Evolutionary conservation across 2,888 invertebrate genomes (phyloP), one percentile per base, ranked within the genome.

Genomic region (Nymphalis urticae): DNA sequence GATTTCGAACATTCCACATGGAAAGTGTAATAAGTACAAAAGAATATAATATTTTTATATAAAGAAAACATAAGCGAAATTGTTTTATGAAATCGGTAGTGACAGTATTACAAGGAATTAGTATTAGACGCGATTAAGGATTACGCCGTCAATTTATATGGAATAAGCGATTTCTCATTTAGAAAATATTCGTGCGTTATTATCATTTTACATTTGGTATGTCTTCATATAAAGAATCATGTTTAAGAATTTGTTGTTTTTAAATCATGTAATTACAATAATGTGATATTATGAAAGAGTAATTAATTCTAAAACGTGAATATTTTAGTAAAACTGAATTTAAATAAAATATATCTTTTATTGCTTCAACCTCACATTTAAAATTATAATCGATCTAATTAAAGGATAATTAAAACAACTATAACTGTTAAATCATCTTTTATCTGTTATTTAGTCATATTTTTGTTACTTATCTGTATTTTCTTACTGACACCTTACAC

Each of bases 31-130:
- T 87, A 82, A 92, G 92, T 92, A 92, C 91, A 92, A 92, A 92
- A 89, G 87, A 87, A 89, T 82, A 92, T 90, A 90, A 92, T 91
- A 91, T 92, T 91, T 92, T 90, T 92, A 87, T 91, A 90, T 56
- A 56, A 32, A 56, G 80, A 80, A 77, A 83, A 86, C 83, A 72
- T 66, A 78, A 85, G 80, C 76, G 77, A 81, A 79, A 79, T 81
- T 80, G 84, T 83, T 81, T 80, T 81, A 85, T 82, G 85, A 82
- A 85, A 88, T 90, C 86, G 85, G 82, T 87, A 87, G 83, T 82
- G 80, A 80, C 89, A 90, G 89, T 90, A 90, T 90, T 90, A 90
- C 82, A 82, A 82, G 77, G 80, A 85, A 84, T 84, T 86, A 88
- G 85, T 86, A 85, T 87, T 88, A 86, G 81, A 81, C 75, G 74